Evolutionary conservation across 2,888 invertebrate species (phyloP), one percentile per base, ranked within the genome.

Genomic region (Hypomecis atomaria): DNA sequence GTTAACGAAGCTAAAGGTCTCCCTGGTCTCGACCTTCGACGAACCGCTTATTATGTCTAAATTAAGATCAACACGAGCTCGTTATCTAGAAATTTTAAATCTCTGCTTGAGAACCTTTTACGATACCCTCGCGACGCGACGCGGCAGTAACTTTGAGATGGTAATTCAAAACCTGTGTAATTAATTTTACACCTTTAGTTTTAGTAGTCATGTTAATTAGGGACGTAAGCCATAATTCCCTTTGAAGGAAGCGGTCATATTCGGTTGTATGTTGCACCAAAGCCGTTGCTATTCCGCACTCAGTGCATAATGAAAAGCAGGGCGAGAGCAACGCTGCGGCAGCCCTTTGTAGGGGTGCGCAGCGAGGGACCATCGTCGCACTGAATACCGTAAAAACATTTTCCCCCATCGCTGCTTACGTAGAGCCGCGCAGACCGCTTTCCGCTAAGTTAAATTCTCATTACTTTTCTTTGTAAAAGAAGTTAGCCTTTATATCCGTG

Each of bases 361-460:
- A 77, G 77, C 74, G 73, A 84, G 80, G 79, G 82, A 70, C 75
- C 70, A 75, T 83, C 78, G 79, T 72, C 79, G 72, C 79, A 71
- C 80, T 80, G 81, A 84, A 83, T 84, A 86, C 85, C 80, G 81
- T 82, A 87, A 90, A 89, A 89, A 84, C 88, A 87, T 78, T 82
- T 82, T 78, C 75, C 75, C 82, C 79, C 86, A 78, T 80, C 79
- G 78, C 78, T 76, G 83, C 81, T 84, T 79, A 80, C 77, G 79
- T 72, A 72, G 78, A 78, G 79, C 79, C 75, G 63, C 79, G 78
- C 76, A 83, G 77, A 85, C 85, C 85, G 83, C 87, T 90, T 92
- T 89, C 87, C 89, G 87, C 89, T 82, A 82, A 88, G 90, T 91
- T 90, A 87, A 85, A 87, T 88, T 90, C 90, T 90, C 90, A 90